These are phyloP conservation scores for Imbricaverruca yamaguchii DNA, from an alignment of 2,888 invertebrate genomes.

Conservation along the genomic window DNA sequence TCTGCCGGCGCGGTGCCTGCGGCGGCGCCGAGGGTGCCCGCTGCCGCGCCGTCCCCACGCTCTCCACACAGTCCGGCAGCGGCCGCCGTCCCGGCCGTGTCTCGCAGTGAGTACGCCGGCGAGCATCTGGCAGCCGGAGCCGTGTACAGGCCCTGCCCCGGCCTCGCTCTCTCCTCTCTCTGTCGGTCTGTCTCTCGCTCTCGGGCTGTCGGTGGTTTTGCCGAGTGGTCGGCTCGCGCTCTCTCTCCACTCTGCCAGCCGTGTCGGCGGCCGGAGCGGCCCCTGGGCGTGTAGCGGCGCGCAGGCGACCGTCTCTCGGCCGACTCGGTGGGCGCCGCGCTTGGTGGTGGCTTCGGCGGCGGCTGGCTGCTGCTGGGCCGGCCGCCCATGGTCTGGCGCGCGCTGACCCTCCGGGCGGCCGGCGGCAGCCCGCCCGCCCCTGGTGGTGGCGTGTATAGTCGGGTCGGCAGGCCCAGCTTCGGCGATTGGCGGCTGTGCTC, in stretches of 20 bases:
- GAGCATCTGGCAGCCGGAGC: neutral
- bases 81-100: conserved; percentile 19
- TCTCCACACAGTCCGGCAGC: neutral
- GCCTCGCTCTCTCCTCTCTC: neutral
- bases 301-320: too few relatives aligned
- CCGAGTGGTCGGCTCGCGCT: neutral
- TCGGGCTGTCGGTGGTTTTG: neutral
- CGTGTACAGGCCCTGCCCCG: neutral
- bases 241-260: neutral
- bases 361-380: too few relatives aligned
- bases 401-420: too few relatives aligned
- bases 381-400: too few relatives aligned
- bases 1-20: conserved; percentile 15
- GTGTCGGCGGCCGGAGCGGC: too few relatives aligned
- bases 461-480: too few relatives aligned
- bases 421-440: too few relatives aligned
- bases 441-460: too few relatives aligned
- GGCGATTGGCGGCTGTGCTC: too few relatives aligned
- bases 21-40: conserved; percentile 10
- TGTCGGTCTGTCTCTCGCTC: neutral
- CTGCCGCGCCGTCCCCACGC: neutral
- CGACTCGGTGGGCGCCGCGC: too few relatives aligned
- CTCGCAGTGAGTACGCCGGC: neutral
- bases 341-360: too few relatives aligned
- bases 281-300: too few relatives aligned